Percentiles rank a stretch among this genome's conserved stretches.
phyloP scores from a whole-genome alignment of 2,113 vertebrate species.

The Forbesichthys papilliferus region DNA sequence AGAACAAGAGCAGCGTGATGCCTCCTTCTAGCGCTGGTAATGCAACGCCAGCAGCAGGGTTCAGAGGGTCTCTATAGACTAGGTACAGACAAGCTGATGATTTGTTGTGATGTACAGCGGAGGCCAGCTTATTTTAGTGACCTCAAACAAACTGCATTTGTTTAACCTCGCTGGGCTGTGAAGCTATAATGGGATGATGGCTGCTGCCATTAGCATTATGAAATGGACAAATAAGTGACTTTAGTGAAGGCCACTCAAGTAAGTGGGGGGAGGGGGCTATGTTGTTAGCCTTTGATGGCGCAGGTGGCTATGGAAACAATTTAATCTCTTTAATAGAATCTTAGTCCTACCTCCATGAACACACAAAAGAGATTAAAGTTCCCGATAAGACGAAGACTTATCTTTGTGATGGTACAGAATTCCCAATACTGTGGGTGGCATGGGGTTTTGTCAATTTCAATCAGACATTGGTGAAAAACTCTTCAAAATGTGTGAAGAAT shows the following conservation, averaged over 20 bases:
- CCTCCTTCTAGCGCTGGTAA: too few species aligned
- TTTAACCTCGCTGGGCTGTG: slow-evolving; percentile 71
- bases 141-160: slow-evolving; percentile 74
- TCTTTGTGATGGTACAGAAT: slow-evolving; percentile 49
- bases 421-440: slow-evolving; percentile 46
- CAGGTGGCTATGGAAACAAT: slow-evolving; percentile 79
- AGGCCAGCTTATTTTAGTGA: slow-evolving; percentile 55
- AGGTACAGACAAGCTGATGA: slow-evolving; percentile 70
- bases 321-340: slow-evolving; percentile 76
- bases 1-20: slow-evolving; percentile 10
- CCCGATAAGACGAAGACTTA: slow-evolving; percentile 52
- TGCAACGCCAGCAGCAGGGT: slow-evolving; percentile 29
- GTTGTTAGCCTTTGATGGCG: slow-evolving; percentile 79
- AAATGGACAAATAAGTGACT: slow-evolving; percentile 82
- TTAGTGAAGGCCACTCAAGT: slow-evolving; percentile 69
- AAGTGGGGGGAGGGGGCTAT: slow-evolving; percentile 56
- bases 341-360: slow-evolving; percentile 58
- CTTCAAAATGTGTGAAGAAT: neutral
- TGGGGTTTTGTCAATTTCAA: slow-evolving; percentile 7
- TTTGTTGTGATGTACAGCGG: slow-evolving; percentile 59
- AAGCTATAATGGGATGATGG: slow-evolving; percentile 70
- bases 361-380: slow-evolving; percentile 72
- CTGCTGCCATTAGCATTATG: slow-evolving; percentile 78
- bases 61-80: slow-evolving; percentile 59
- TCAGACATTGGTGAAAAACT: neutral